Base-by-base conservation (phyloP, 2,113 vertebrate species). In the Struthio camelus region DNA sequence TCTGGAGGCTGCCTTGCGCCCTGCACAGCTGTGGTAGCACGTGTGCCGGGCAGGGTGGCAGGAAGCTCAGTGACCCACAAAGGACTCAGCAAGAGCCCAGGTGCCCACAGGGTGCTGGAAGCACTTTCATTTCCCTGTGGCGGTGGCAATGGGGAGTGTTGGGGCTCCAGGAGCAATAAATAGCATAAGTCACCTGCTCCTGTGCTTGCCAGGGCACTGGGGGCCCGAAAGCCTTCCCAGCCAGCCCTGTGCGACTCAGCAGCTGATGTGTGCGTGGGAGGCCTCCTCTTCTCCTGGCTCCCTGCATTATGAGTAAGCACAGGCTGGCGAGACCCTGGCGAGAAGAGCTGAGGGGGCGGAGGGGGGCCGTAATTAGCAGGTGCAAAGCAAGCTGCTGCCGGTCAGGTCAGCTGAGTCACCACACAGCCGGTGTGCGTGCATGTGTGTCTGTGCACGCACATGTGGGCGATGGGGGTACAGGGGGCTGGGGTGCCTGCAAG, bases 161-260 rank as follows among this genome's bases (percentile, higher is more conserved):
- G 22, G 67, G 10, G 9, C 22, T 48, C 46, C 10, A 6, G 56
- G 30, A 32, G 34, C 40, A n/a, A 9, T 40, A 40, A 54, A 40
- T 38, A 54, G 40, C 76, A 61, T 24, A 4, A 51, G 15, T 38
- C 36, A 6, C 22, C 30, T 9, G 8, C 13, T n/a, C 50, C 67
- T 0, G 0, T 1, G 1, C 7, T 14, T 14, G 1, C 28, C 12
- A 20, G 66, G 80, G 20, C 51, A n/a, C 3, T 0, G 14, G 0
- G 10, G 16, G 6, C 22, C 44, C 24, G 20, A 10, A 48, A 62
- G 36, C 50, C 75, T 71, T 15, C 25, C 24, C 8, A 3, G 27
- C 64, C 22, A 20, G 12, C 66, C 42, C 22, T 10, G 44, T 19
- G 44, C 1, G 4, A 17, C 30, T 9, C 34, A 44, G 59, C 66